Conservation (phyloP, 2,113 vertebrate genomes). For the Spea bombifrons region DNA sequence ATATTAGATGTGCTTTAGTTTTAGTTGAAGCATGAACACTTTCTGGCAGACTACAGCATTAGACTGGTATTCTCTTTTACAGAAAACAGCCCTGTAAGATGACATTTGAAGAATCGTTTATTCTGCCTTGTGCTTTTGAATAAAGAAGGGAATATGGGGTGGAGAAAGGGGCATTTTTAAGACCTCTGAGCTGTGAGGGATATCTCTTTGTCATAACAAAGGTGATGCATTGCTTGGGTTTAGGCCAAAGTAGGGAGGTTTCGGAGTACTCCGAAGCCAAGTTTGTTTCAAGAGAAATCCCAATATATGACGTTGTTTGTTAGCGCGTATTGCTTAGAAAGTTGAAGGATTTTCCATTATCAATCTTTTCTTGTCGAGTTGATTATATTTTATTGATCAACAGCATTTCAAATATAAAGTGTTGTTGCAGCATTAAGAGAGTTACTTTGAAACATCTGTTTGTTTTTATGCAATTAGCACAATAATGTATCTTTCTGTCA, state of each 20-base stretch:
- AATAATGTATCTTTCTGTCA: no score
- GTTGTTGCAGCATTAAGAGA: no score
- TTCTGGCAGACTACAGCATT: slow-evolving; percentile 1
- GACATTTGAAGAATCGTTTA: slow-evolving; percentile 13
- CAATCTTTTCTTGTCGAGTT: no score
- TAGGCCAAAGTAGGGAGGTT: slow-evolving; percentile 13
- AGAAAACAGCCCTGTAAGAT: neutral
- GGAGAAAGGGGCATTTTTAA: slow-evolving; percentile 2
- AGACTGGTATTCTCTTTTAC: neutral
- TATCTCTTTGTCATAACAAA: slow-evolving; percentile 41
- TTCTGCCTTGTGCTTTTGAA: slow-evolving; percentile 5
- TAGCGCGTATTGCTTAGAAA: neutral
- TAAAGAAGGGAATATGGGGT: neutral
- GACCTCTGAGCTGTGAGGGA: slow-evolving; percentile 17
- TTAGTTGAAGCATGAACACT: no score
- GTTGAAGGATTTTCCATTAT: neutral
- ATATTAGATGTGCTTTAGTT: no score
- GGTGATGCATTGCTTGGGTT: slow-evolving; percentile 27
- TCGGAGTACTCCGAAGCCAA: slow-evolving; percentile 24
- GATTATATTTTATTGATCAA: no score
- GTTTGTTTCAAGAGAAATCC: slow-evolving; percentile 26
- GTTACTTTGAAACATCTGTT: no score
- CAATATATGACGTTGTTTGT: slow-evolving; percentile 1
- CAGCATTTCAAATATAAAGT: no score
- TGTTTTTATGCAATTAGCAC: no score